Percentiles rank a stretch among this genome's conserved stretches.
phyloP scores from a whole-genome alignment of 2,888 invertebrate genomes.

The Microctonus hyperodae region DNA sequence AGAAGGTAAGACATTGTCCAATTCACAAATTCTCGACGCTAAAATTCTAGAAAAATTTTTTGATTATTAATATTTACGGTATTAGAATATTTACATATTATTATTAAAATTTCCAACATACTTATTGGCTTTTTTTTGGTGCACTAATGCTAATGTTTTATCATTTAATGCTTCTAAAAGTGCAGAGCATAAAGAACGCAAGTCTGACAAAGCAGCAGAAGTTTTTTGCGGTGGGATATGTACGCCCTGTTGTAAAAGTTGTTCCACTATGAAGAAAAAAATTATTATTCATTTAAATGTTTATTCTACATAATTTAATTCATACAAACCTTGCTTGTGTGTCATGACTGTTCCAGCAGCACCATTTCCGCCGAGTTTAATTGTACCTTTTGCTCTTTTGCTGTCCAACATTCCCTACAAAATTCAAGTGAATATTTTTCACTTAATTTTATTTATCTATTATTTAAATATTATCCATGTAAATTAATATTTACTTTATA shows the following conservation, averaged over 20 bases:
- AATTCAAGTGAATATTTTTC: slow-evolving; percentile 27
- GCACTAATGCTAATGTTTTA: slow-evolving; percentile 82
- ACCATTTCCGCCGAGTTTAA: slow-evolving; percentile 72
- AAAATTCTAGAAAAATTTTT: slow-evolving; percentile 70
- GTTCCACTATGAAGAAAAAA: slow-evolving; percentile 69
- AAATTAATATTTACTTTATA: slow-evolving; percentile 70
- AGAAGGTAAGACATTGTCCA: slow-evolving; percentile 79
- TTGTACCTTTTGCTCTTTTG: slow-evolving; percentile 75
- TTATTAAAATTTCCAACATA: slow-evolving; percentile 31
- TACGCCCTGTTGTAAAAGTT: slow-evolving; percentile 73
- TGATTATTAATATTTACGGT: background rate
- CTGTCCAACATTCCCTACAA: slow-evolving; percentile 74
- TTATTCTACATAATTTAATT: slow-evolving; percentile 7
- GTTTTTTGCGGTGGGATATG: slow-evolving; percentile 67
- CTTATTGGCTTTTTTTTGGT: slow-evolving; percentile 84
- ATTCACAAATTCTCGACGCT: slow-evolving; percentile 80
- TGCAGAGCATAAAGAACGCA: slow-evolving; percentile 79
- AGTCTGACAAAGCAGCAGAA: slow-evolving; percentile 75
- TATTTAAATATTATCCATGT: slow-evolving; percentile 47
- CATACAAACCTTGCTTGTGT: slow-evolving; percentile 76
- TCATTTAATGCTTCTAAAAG: slow-evolving; percentile 85
- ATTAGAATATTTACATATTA: slow-evolving; percentile 15
- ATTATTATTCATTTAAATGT: background rate
- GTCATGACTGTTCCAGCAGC: slow-evolving; percentile 77
- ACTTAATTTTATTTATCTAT: slow-evolving; percentile 5